A percentile compares a stretch with the other conserved stretches of the same genome.
phyloP scores from a whole-genome alignment of 2,113 vertebrate species.

The Saguinus midas region DNA sequence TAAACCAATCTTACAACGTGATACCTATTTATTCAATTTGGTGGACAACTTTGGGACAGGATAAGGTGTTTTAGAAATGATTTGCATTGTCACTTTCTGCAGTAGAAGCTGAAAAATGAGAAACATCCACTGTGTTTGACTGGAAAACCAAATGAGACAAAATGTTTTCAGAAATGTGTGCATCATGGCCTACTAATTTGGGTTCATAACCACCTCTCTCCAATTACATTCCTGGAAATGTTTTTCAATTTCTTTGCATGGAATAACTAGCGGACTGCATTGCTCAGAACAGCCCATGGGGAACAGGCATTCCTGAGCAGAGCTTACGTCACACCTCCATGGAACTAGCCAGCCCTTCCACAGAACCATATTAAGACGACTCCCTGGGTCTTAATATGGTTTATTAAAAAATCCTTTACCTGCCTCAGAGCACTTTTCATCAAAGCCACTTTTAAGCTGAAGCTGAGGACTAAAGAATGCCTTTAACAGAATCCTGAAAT shows the following conservation, averaged over 20 bases:
- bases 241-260: slow-evolving; percentile 40
- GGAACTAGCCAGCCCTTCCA: background rate
- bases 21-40: background rate
- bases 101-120: background rate
- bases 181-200: slow-evolving; percentile 5
- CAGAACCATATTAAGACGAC: background rate
- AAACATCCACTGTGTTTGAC: background rate
- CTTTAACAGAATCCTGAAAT: slow-evolving; percentile 74
- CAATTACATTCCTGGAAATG: slow-evolving; percentile 48
- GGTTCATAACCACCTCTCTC: background rate
- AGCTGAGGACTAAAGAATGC: slow-evolving; percentile 64
- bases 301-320: background rate
- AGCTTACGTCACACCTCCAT: background rate
- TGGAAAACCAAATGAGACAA: background rate
- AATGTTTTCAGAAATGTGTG: slow-evolving; percentile 35
- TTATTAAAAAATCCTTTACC: slow-evolving; percentile 78
- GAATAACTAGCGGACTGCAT: background rate
- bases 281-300: background rate
- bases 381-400: slow-evolving; percentile 57
- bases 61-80: slow-evolving; percentile 14
- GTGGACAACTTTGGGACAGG: background rate
- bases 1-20: background rate
- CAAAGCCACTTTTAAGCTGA: slow-evolving; percentile 76
- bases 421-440: slow-evolving; percentile 77
- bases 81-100: background rate